These are phyloP conservation scores for Typhlichthys eigenmanni DNA, from an alignment of 2,797 vertebrate species.

Conservation along the genomic window DNA sequence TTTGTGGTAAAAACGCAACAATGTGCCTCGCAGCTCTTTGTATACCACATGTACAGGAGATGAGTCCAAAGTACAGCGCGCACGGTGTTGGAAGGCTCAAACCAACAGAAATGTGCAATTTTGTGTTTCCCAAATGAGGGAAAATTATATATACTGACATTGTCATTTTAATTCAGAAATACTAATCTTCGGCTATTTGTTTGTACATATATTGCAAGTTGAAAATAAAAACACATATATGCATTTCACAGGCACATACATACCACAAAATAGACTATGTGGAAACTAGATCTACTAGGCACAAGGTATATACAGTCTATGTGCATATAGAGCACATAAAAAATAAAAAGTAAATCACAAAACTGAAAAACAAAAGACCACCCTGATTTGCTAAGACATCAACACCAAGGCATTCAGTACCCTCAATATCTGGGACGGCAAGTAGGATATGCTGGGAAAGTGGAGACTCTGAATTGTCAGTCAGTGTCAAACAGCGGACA, in stretches of 20 bases:
- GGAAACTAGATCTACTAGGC: constrained; percentile 84
- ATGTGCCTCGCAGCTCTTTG: constrained; percentile 68
- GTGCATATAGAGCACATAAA: constrained; percentile 79
- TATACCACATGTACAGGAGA: constrained; percentile 73
- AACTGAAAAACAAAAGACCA: constrained; percentile 71
- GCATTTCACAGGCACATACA: constrained; percentile 82
- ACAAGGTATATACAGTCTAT: constrained; percentile 83
- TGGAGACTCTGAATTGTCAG: constrained; percentile 63
- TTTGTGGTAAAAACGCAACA: constrained; percentile 71
- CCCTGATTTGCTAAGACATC: constrained; percentile 82
- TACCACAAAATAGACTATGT: constrained; percentile 83
- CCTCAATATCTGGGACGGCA: constrained; percentile 68
- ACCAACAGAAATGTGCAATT: constrained; percentile 83
- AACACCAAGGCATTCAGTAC: constrained; percentile 81
- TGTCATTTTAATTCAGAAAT: constrained; percentile 78
- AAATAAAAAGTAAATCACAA: constrained; percentile 71
- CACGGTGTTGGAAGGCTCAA: constrained; percentile 78
- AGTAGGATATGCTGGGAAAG: constrained; percentile 65
- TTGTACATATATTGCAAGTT: constrained; percentile 79
- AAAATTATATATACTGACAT: constrained; percentile 81
- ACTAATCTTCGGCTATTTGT: constrained; percentile 74
- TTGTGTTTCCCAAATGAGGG: constrained; percentile 76
- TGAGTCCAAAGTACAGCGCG: constrained; percentile 73
- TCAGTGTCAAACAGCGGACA: constrained; percentile 66
- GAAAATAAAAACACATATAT: constrained; percentile 77